These are phyloP conservation scores for Tadarida brasiliensis DNA, from an alignment of 2,797 vertebrate species.

Conservation along the genomic window DNA sequence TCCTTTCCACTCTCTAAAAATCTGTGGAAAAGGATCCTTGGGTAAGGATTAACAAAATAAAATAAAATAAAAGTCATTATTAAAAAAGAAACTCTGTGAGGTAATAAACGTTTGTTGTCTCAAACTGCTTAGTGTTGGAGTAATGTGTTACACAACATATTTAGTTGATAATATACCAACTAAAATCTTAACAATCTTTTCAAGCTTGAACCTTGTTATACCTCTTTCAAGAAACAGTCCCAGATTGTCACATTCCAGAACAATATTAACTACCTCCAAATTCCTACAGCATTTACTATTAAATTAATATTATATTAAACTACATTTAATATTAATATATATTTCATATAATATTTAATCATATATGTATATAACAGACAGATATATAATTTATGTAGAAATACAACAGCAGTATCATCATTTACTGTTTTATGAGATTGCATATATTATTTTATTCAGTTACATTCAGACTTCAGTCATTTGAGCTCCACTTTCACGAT, in stretches of 20 bases:
- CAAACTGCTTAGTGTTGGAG: neutral
- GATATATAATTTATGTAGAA: neutral
- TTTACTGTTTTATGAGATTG: neutral
- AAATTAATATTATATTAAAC: neutral
- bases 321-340: neutral
- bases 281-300: neutral
- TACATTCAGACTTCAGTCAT: neutral
- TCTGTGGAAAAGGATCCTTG: too few species aligned
- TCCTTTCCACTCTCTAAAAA: too few species aligned
- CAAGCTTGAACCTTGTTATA: neutral
- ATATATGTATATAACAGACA: neutral
- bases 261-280: neutral
- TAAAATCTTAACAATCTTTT: neutral
- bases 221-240: neutral
- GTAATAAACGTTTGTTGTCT: neutral
- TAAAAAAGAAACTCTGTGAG: neutral
- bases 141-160: neutral
- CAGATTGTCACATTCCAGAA: neutral
- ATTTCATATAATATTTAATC: neutral
- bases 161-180: too few species aligned
- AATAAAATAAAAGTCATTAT: too few species aligned
- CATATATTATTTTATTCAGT: neutral
- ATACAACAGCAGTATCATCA: neutral
- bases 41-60: too few species aligned
- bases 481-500: neutral